phyloP scores from a whole-genome alignment of 1,140 invertebrate species.

The Choristoneura fumiferana region DNA sequence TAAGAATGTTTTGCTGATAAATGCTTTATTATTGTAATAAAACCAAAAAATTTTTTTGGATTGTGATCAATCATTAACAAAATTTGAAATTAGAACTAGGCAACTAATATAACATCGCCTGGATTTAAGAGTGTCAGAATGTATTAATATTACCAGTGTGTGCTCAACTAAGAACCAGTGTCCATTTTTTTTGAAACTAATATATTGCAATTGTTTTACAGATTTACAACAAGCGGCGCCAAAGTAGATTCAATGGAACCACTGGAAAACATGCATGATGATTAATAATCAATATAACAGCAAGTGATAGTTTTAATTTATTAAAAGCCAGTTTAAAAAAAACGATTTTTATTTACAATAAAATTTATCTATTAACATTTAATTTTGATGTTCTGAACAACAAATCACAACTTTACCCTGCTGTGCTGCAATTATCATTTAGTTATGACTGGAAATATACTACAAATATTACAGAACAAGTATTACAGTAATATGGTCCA shows the following conservation, averaged over 20 bases:
- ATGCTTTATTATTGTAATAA: too few species aligned
- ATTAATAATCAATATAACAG: slow-evolving; percentile 41
- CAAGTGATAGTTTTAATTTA: slow-evolving; percentile 44
- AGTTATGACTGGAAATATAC: too few species aligned
- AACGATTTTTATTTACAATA: slow-evolving; percentile 1
- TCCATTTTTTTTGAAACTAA: slow-evolving; percentile 7
- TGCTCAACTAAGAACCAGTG: neutral
- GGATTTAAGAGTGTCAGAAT: too few species aligned
- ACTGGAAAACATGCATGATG: slow-evolving; percentile 34
- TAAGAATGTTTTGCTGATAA: too few species aligned
- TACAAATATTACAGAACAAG: too few species aligned
- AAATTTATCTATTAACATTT: neutral
- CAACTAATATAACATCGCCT: too few species aligned
- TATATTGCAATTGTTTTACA: slow-evolving; percentile 58
- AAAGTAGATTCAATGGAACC: slow-evolving; percentile 50
- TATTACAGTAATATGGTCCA: too few species aligned
- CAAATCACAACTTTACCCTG: too few species aligned
- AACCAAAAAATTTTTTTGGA: too few species aligned
- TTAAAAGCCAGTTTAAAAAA: slow-evolving; percentile 21
- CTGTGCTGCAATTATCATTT: too few species aligned
- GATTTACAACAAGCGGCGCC: slow-evolving; percentile 69
- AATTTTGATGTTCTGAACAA: neutral
- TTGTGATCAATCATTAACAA: too few species aligned
- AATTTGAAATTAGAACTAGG: too few species aligned
- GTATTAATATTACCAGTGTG: neutral